These are phyloP conservation scores for Tetragnatha versicolor DNA, from an alignment of 1,140 invertebrate species.

Conservation along the genomic window DNA sequence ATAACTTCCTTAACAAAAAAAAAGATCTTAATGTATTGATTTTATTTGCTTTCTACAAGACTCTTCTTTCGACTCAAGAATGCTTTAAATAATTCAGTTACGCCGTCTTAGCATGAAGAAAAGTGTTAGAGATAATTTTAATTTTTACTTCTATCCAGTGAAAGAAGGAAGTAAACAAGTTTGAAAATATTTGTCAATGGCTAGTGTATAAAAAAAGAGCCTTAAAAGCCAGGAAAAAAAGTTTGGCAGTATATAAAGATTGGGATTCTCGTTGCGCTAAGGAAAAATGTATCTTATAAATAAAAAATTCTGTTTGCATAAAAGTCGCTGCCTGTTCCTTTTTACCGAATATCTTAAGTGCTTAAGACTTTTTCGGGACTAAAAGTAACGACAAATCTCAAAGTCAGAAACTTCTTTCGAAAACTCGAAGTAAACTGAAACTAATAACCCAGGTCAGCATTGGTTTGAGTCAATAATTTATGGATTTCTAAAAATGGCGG, in stretches of 20 bases:
- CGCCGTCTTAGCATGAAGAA: constrained; percentile 5
- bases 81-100: constrained; percentile 30
- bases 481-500: no score
- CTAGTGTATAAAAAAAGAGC: not conserved
- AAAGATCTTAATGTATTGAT: no score
- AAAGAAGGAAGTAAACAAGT: constrained; percentile 14
- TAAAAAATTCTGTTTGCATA: constrained; percentile 39
- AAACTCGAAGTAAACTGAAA: constrained; percentile 20
- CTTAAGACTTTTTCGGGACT: constrained; percentile 39
- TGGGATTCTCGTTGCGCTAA: not conserved
- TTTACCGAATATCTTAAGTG: constrained; percentile 36
- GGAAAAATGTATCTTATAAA: constrained; percentile 21
- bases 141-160: not conserved
- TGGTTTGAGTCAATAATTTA: constrained; percentile 29
- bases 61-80: not conserved
- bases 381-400: constrained; percentile 38
- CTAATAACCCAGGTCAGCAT: constrained; percentile 11
- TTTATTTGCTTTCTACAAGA: no score
- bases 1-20: no score
- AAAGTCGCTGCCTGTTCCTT: constrained; percentile 32
- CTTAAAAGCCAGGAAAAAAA: not conserved
- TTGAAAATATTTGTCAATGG: constrained; percentile 2
- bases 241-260: not conserved
- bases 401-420: constrained; percentile 30
- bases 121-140: constrained; percentile 25